Evolutionary conservation across 1,140 invertebrate genomes (phyloP).

Genomic region (Papilio glaucus): DNA sequence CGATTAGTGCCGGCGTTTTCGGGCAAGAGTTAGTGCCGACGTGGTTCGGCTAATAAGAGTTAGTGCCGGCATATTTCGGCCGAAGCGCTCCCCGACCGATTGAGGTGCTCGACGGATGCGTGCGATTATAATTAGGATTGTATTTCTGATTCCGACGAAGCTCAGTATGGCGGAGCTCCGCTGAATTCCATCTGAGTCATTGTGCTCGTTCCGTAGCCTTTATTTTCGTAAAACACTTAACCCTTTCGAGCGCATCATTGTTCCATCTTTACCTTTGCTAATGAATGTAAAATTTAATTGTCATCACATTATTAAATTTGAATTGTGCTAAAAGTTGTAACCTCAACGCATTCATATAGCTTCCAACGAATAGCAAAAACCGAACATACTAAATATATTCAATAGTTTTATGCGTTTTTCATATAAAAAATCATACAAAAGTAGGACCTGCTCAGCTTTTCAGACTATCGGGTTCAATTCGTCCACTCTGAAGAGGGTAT

Average conservation of each 20-base stretch:
- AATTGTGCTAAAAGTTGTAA: not conserved
- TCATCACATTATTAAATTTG: slow-evolving; percentile 42
- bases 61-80: slow-evolving; percentile 53
- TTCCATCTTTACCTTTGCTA: slow-evolving; percentile 58
- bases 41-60: slow-evolving; percentile 57
- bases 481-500: not conserved
- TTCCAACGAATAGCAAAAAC: not conserved
- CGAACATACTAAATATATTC: too few relatives aligned
- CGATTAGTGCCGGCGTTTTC: slow-evolving; percentile 47
- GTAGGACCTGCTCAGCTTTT: too few relatives aligned
- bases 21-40: slow-evolving; percentile 44
- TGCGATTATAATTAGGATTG: slow-evolving; percentile 83
- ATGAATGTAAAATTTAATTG: slow-evolving; percentile 51
- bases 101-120: slow-evolving; percentile 80
- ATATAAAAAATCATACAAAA: too few relatives aligned
- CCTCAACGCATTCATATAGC: not conserved
- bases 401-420: too few relatives aligned
- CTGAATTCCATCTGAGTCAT: slow-evolving; percentile 83
- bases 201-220: slow-evolving; percentile 80
- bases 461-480: too few relatives aligned
- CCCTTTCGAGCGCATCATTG: slow-evolving; percentile 77
- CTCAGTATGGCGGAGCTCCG: slow-evolving; percentile 75
- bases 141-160: slow-evolving; percentile 83
- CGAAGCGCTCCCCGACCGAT: slow-evolving; percentile 72
- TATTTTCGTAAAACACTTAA: slow-evolving; percentile 82